Evolutionary conservation across 2,113 vertebrate species (phyloP), one percentile per base, ranked within the genome.

Genomic region (Chunga burmeisteri): DNA sequence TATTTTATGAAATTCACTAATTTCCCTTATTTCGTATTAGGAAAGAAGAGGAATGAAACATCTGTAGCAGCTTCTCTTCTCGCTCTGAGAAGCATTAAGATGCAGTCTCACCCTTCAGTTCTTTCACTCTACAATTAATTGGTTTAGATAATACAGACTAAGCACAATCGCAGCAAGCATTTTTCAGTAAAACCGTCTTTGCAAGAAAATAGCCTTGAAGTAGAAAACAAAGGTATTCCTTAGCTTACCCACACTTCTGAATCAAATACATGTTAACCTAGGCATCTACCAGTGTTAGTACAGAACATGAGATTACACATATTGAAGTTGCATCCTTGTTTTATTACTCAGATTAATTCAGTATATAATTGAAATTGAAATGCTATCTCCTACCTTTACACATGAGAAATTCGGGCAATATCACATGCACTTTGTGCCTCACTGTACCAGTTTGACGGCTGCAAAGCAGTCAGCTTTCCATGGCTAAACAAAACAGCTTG

Each of bases 401-500:
- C 79, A 44, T 38, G 74, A 93, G 79, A 83, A 78, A 88, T 81
- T n/a, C 75, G 70, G 81, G 70, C 44, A 91, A 14, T 16, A 78
- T 42, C 88, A 67, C 38, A 90, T 66, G 85, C 42, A 61, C 73
- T 94, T 81, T 62, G 55, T 74, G 52, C 30, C 86, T 86, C 68
- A 67, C 47, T 38, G 65, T 53, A 81, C 46, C 73, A 63, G 30
- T 56, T 1, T 32, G 77, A 91, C 26, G 53, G 52, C 2, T 49
- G 78, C 81, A 94, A 91, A 90, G 70, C 70, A 93, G 44, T 36
- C 65, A 86, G 83, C 80, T 87, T 94, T 81, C 65, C 44, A 61
- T 49, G 38, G 83, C 94, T 87, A 71, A 86, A 94, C 83, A 81
- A 91, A 95, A 75, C 73, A 95, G 88, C 73, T 85, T 75, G 81